Evolutionary conservation across 2,113 vertebrate species (phyloP).

Genomic region (Girardinichthys multiradiatus): DNA sequence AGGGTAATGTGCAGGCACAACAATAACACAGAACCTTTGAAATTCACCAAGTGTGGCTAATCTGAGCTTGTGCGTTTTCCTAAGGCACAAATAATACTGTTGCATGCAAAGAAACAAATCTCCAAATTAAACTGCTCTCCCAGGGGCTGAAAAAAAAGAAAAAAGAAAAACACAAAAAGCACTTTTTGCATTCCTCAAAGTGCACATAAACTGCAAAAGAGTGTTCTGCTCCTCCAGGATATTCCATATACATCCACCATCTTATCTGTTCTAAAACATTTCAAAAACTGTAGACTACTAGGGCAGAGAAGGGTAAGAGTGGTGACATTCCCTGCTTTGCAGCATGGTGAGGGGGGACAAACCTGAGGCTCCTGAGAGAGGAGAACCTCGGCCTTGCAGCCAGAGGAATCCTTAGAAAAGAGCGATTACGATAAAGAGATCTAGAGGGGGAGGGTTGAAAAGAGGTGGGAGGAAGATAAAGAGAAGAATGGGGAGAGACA

Average conservation of each 20-base stretch:
- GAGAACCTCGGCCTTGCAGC: slow-evolving; percentile 95
- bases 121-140: slow-evolving; percentile 7
- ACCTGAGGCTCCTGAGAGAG: slow-evolving; percentile 98
- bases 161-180: slow-evolving; percentile 23
- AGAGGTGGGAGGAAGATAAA: slow-evolving; percentile 72
- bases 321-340: slow-evolving; percentile 53
- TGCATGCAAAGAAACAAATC: slow-evolving; percentile 58
- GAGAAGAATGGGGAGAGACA: slow-evolving; percentile 58
- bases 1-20: slow-evolving; percentile 30
- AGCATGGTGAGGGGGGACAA: slow-evolving; percentile 77
- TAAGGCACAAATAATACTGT: slow-evolving; percentile 8
- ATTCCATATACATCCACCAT: slow-evolving; percentile 4
- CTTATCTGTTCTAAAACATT: slow-evolving; percentile 36
- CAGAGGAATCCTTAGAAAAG: slow-evolving; percentile 95
- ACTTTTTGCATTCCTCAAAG: slow-evolving; percentile 29
- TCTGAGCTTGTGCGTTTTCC: slow-evolving; percentile 17
- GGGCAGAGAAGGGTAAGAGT: not conserved
- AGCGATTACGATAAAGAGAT: slow-evolving; percentile 95
- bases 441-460: slow-evolving; percentile 82
- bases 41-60: slow-evolving; percentile 36
- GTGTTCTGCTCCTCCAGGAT: slow-evolving; percentile 12
- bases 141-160: not conserved
- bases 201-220: slow-evolving; percentile 16
- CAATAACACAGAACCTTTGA: slow-evolving; percentile 32
- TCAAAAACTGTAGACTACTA: slow-evolving; percentile 18